Evolutionary conservation across 2,113 vertebrate genomes (phyloP).

Genomic region (Cyprinus carpio): DNA sequence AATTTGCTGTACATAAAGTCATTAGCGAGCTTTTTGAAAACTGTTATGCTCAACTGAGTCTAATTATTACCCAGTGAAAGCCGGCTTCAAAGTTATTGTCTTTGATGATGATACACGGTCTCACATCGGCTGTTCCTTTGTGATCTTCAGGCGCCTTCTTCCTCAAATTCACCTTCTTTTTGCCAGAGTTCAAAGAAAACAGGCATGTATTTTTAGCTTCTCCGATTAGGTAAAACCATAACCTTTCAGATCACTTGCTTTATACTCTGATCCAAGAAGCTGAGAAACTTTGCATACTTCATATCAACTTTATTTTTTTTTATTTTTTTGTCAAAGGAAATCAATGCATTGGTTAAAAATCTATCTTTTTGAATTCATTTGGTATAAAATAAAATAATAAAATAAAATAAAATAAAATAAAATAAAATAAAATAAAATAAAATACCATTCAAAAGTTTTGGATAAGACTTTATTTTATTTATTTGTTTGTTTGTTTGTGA

Average conservation of each 20-base stretch:
- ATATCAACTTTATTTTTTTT: too few relatives aligned
- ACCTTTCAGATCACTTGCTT: not conserved
- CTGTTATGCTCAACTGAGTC: constrained; percentile 73
- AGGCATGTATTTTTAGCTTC: constrained; percentile 38
- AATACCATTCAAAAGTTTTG: too few relatives aligned
- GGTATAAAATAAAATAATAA: too few relatives aligned
- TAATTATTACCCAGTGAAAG: constrained; percentile 69
- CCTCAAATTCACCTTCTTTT: constrained; percentile 36
- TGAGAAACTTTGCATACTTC: too few relatives aligned
- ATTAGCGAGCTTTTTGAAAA: constrained; percentile 64
- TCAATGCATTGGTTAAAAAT: too few relatives aligned
- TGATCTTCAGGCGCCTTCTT: constrained; percentile 46
- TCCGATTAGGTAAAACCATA: constrained; percentile 40
- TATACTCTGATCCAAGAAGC: too few relatives aligned
- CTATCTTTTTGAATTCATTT: too few relatives aligned
- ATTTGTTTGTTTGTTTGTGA: too few relatives aligned
- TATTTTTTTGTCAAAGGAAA: too few relatives aligned
- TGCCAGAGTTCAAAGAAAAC: constrained; percentile 44
- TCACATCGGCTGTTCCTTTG: constrained; percentile 45
- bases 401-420: too few relatives aligned
- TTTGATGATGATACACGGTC: constrained; percentile 55
- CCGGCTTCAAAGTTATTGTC: constrained; percentile 66
- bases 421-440: too few relatives aligned
- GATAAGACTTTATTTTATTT: too few relatives aligned
- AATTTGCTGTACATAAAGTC: constrained; percentile 71